Conservation (phyloP, 2,797 vertebrate genomes). For the Amniataba percoides region DNA sequence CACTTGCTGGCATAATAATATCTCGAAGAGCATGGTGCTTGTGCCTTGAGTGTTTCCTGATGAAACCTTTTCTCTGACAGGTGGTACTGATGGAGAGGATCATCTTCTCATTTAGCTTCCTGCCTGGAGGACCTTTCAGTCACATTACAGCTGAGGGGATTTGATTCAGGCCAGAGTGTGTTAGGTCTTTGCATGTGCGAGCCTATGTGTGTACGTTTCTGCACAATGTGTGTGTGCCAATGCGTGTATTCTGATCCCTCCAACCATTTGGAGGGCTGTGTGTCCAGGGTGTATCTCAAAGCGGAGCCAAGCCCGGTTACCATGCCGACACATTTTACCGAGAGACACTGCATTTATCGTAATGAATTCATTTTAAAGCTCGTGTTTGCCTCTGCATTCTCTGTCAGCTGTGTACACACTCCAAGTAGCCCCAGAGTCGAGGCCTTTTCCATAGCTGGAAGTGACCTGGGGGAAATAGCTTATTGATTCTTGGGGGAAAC, state of each 20-base stretch:
- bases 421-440: constrained; percentile 68
- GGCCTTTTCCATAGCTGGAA: constrained; percentile 68
- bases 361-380: constrained; percentile 83
- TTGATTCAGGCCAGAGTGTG: constrained; percentile 45
- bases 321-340: constrained; percentile 77
- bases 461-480: constrained; percentile 79
- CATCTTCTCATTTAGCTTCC: constrained; percentile 69
- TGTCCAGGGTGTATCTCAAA: constrained; percentile 64
- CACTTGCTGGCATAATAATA: constrained; percentile 72
- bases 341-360: constrained; percentile 73
- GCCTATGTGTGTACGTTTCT: constrained; percentile 14
- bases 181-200: constrained; percentile 27
- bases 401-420: constrained; percentile 84
- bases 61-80: constrained; percentile 64
- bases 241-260: constrained; percentile 39
- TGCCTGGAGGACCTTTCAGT: constrained; percentile 73
- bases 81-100: constrained; percentile 72
- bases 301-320: constrained; percentile 74
- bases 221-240: background rate
- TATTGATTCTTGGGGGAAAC: constrained; percentile 81
- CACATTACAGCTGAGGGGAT: constrained; percentile 76
- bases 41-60: constrained; percentile 65
- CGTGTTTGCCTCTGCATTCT: constrained; percentile 79
- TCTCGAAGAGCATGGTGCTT: constrained; percentile 46
- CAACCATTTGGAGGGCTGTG: constrained; percentile 54